Percentiles rank a stretch among this genome's conserved stretches.
These are phyloP conservation scores for Rotaria magnacalcarata DNA, from an alignment of 2,888 invertebrate species.

Conservation along the genomic window DNA sequence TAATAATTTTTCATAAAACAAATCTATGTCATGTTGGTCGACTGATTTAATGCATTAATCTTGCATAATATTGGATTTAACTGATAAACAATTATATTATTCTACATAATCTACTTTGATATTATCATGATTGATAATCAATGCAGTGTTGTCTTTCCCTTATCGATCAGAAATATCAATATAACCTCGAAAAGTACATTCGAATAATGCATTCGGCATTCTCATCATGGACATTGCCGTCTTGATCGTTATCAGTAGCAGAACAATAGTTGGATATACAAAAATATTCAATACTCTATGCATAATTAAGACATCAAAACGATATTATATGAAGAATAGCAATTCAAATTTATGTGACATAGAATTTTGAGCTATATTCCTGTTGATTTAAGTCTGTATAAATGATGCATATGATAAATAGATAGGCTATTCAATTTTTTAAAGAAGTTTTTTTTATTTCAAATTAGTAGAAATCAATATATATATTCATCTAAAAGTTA, in stretches of 20 bases:
- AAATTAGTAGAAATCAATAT: too few relatives aligned
- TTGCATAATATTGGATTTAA: background rate
- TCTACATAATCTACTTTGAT: background rate
- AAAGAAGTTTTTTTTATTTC: too few relatives aligned
- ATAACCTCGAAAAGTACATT: background rate
- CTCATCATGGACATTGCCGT: background rate
- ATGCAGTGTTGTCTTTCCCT: background rate
- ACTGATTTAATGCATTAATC: too few relatives aligned
- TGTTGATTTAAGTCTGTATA: too few relatives aligned
- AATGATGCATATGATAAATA: too few relatives aligned
- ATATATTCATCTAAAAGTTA: too few relatives aligned
- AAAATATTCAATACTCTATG: background rate
- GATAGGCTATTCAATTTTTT: too few relatives aligned
- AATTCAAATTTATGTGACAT: too few relatives aligned
- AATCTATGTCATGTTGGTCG: background rate
- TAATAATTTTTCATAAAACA: background rate
- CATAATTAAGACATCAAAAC: background rate
- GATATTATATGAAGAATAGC: too few relatives aligned
- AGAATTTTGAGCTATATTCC: too few relatives aligned
- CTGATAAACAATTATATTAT: background rate
- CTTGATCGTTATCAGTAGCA: background rate
- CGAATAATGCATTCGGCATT: background rate
- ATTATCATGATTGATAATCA: background rate
- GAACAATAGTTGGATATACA: background rate
- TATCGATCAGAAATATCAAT: background rate